Conservation (phyloP, 1,140 invertebrate species). For the Rhagoletis pomonella region DNA sequence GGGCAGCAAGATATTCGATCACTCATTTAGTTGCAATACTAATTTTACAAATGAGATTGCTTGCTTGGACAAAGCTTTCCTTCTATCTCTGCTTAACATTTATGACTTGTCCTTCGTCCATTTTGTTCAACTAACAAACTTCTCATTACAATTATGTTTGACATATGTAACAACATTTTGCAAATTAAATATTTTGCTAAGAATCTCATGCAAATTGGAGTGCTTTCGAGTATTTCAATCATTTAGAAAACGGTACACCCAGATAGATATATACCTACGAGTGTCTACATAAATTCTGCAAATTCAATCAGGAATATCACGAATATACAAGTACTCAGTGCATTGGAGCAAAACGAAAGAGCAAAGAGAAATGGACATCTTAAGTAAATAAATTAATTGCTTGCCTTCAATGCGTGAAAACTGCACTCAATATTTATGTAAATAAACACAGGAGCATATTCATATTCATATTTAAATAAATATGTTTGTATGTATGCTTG, state of each 20-base stretch:
- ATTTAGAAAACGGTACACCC: too few relatives aligned
- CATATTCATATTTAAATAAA: too few relatives aligned
- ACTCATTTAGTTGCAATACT: too few relatives aligned
- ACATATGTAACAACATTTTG: background rate
- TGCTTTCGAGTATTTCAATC: background rate
- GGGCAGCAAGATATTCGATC: too few relatives aligned
- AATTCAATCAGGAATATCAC: background rate
- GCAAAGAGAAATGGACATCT: background rate
- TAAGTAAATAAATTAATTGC: constrained; percentile 28
- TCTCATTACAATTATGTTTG: background rate
- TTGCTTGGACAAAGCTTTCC: too few relatives aligned
- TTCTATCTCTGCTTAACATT: too few relatives aligned
- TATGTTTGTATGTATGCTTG: background rate
- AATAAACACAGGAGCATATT: background rate
- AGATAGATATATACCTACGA: too few relatives aligned
- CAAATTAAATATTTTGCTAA: background rate
- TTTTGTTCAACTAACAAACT: too few relatives aligned
- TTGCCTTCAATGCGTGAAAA: constrained; percentile 20
- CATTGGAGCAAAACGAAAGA: background rate
- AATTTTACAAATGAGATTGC: too few relatives aligned
- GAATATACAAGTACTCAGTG: background rate
- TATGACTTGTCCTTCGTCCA: too few relatives aligned
- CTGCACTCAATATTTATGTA: background rate
- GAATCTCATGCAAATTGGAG: background rate
- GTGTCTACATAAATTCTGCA: too few relatives aligned